Base-by-base conservation (phyloP, 2,113 vertebrate genomes). In the Pelobates fuscus region DNA sequence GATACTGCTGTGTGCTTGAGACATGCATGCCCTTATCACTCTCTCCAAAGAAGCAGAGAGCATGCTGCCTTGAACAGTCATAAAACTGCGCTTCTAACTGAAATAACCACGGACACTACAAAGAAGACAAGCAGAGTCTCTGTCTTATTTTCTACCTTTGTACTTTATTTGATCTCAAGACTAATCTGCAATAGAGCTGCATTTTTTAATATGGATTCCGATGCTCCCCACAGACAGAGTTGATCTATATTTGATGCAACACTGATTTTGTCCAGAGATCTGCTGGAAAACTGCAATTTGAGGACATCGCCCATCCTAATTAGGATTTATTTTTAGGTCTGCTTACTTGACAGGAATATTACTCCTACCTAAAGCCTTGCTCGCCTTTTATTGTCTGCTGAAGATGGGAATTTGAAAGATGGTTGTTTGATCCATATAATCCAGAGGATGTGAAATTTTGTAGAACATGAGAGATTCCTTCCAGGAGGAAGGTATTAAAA, bases 101-200 rank as follows among this genome's bases (percentile, higher is more conserved):
- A 49, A 49, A 2, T 5, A 49, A 17, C 12, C 44, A 17, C 12
- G 1, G 15, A 49, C 12, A 4, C 10, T 49, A 2, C 12, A 12
- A 41, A 41, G 14, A 41, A 41, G 44, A 49, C 44, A 1, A 17
- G 44, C 44, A 49, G 17, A 49, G 14, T 49, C 44, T 37, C 15
- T 49, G 5, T 46, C 11, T 46, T 46, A 46, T 8, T 43, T 60
- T 59, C n/a, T n/a, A n/a, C n/a, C n/a, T 52, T 25, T 43, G 23
- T 12, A 46, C 63, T 66, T 65, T 58, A 29, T 70, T 44, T 52
- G 32, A 25, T 49, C 41, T 24, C 29, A 52, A 72, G 29, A 18
- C 62, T 59, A 49, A 44, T 59, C 32, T 46, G 37, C 71, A 57
- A 59, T 21, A 24, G 59, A 61, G 46, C 37, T 3, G 27, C 18